A percentile compares a stretch with the other conserved stretches of the same genome.
These are phyloP conservation scores for Styela clava DNA, from an alignment of 23 tunicate species.

Conservation along the genomic window DNA sequence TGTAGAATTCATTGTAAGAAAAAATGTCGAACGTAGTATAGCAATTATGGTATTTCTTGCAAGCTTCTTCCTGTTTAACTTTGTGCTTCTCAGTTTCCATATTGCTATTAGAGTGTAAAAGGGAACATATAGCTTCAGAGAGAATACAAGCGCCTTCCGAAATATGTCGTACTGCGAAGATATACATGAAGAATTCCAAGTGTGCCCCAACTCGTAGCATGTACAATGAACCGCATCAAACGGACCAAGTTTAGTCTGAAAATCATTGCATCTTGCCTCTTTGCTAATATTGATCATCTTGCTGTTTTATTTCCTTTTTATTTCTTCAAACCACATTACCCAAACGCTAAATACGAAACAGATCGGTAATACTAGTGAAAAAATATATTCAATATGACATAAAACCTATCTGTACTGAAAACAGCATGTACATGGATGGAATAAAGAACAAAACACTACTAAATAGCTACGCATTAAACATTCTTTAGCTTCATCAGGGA, in stretches of 20 bases:
- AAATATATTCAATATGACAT: too few relatives aligned
- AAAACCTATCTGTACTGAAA: too few relatives aligned
- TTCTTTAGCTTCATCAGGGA: too few relatives aligned
- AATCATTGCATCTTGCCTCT: background rate
- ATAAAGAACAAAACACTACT: too few relatives aligned
- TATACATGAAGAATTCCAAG: background rate
- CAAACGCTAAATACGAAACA: too few relatives aligned
- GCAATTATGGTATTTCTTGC: background rate
- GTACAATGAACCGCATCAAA: background rate
- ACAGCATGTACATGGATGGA: too few relatives aligned
- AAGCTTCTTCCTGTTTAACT: background rate
- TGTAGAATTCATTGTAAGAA: background rate
- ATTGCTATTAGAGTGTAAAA: slow-evolving; percentile 38
- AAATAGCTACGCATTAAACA: too few relatives aligned
- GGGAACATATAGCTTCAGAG: slow-evolving; percentile 33
- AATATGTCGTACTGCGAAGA: background rate
- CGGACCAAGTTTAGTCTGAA: background rate
- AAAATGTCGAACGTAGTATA: background rate
- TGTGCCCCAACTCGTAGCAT: slow-evolving; percentile 12
- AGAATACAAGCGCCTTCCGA: slow-evolving; percentile 43
- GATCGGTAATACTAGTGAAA: too few relatives aligned
- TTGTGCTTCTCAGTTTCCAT: background rate
- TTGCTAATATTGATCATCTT: background rate
- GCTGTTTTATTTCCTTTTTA: too few relatives aligned
- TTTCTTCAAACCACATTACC: too few relatives aligned